phyloP scores from a whole-genome alignment of 2,888 invertebrate species.

The Acronicta psi region DNA sequence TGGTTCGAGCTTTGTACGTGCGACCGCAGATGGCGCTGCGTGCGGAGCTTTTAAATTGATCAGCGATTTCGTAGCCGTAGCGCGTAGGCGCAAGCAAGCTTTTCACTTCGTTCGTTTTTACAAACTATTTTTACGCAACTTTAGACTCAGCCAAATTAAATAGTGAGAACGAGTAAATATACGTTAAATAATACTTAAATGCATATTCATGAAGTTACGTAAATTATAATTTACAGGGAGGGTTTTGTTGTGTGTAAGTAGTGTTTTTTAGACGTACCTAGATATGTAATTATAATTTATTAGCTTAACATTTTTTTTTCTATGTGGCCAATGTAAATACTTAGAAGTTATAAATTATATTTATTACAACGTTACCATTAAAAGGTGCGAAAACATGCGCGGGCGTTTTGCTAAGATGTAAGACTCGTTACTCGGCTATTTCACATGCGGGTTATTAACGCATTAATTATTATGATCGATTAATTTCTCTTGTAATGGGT shows the following conservation, averaged over 20 bases:
- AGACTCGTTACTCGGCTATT: neutral
- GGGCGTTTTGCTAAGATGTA: neutral
- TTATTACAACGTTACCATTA: too few relatives aligned
- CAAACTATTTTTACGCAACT: too few relatives aligned
- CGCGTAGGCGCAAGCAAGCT: constrained; percentile 35
- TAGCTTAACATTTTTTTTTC: neutral
- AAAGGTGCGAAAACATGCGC: neutral
- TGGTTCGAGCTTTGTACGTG: constrained; percentile 22
- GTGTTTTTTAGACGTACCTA: too few relatives aligned
- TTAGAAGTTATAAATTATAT: too few relatives aligned
- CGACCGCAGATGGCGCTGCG: constrained; percentile 72
- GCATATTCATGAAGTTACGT: too few relatives aligned
- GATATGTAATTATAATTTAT: too few relatives aligned
- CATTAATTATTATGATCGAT: neutral
- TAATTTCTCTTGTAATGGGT: constrained; percentile 1
- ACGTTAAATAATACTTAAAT: too few relatives aligned
- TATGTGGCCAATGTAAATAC: neutral
- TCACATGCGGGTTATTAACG: neutral
- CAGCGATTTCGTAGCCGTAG: constrained; percentile 30
- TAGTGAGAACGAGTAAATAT: too few relatives aligned
- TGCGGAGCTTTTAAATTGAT: constrained; percentile 21
- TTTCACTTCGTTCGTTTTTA: constrained; percentile 6
- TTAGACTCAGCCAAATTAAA: too few relatives aligned
- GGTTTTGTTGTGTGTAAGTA: too few relatives aligned
- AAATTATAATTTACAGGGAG: too few relatives aligned